Evolutionary conservation across 2,113 vertebrate species (phyloP).

Genomic region (Daphoenositta chrysoptera): DNA sequence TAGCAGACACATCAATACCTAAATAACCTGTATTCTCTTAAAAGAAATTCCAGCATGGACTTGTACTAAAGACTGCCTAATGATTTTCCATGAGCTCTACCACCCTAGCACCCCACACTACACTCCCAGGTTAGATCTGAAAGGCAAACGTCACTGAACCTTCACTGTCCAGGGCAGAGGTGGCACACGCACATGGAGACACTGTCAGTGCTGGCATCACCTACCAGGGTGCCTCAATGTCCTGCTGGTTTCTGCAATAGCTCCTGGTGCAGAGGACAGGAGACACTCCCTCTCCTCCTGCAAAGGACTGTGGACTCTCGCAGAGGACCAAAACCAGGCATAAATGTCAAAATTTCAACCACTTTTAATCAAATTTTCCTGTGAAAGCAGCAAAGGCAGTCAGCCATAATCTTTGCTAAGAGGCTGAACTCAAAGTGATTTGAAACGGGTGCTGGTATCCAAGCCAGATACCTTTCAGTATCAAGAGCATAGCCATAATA

Average conservation of each 20-base stretch:
- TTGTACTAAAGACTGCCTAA: not conserved
- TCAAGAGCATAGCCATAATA: not conserved
- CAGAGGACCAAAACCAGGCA: not conserved
- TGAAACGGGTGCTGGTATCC: not conserved
- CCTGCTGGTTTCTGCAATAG: not conserved
- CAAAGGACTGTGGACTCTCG: not conserved
- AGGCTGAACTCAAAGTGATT: not conserved
- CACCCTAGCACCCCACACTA: not conserved
- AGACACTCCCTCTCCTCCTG: not conserved
- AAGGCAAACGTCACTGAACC: not conserved
- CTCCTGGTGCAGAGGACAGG: not conserved
- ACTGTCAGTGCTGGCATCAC: fast-evolving
- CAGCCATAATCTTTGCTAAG: not conserved
- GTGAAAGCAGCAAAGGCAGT: not conserved
- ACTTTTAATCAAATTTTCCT: not conserved
- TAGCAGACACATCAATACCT: not conserved
- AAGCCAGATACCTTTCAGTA: constrained; percentile 22
- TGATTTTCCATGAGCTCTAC: not conserved
- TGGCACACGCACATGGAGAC: not conserved
- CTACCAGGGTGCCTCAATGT: not conserved
- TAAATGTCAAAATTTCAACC: not conserved
- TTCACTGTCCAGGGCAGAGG: not conserved
- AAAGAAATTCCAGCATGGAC: not conserved
- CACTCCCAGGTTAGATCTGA: not conserved
- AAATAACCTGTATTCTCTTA: not conserved